phyloP scores from a whole-genome alignment of 2,113 vertebrate genomes.

The Cinclus mexicanus region DNA sequence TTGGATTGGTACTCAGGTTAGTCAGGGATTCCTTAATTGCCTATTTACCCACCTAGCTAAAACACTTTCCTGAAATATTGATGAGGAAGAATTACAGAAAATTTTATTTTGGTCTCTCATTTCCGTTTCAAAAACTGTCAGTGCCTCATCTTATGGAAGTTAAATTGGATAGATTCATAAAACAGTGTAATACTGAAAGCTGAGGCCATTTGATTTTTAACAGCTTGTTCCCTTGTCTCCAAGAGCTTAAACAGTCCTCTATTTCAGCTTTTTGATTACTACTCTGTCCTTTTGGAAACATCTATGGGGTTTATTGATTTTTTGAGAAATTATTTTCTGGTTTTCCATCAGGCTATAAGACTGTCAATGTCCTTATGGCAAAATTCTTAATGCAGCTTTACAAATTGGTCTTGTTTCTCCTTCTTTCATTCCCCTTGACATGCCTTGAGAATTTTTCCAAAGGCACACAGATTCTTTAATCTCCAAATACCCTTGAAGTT shows the following conservation, averaged over 20 bases:
- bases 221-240: neutral
- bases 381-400: neutral
- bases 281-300: neutral
- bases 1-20: neutral
- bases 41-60: neutral
- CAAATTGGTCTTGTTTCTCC: neutral
- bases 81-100: neutral
- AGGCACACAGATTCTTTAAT: neutral
- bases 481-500: neutral
- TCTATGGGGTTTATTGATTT: conserved; percentile 37
- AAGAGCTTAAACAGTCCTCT: conserved; percentile 3
- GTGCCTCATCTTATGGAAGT: neutral
- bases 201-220: conserved; percentile 32
- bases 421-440: neutral
- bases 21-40: neutral
- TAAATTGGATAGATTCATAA: neutral
- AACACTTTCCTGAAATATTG: neutral
- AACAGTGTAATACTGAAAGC: neutral
- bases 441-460: neutral
- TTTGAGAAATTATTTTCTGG: conserved; percentile 27
- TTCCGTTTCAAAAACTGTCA: conserved; percentile 9
- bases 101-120: neutral
- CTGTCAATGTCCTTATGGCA: conserved; percentile 12
- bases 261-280: conserved; percentile 35
- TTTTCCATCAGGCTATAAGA: conserved; percentile 53